Evolutionary conservation across 2,888 invertebrate genomes (phyloP).

Genomic region (Exocentrus adspersus): DNA sequence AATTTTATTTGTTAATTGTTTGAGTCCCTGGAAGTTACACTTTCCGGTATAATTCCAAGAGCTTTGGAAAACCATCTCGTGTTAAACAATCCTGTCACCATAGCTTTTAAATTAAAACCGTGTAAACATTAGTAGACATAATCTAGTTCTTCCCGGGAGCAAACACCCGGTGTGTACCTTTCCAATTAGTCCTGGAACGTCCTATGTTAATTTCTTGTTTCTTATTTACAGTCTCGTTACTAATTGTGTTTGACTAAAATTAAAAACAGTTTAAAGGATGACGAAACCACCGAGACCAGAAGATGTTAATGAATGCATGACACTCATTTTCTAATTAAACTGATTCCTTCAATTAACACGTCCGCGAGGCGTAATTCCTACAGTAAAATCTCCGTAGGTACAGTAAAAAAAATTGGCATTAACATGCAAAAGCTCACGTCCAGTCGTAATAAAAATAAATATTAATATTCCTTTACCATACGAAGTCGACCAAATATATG

Average conservation of each 20-base stretch:
- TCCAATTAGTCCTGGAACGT: constrained; percentile 17
- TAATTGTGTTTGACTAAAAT: constrained; percentile 40
- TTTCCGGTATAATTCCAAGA: too few species aligned
- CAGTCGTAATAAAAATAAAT: constrained; percentile 47
- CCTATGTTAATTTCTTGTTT: constrained; percentile 22
- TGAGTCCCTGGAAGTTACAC: too few species aligned
- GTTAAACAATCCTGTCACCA: too few species aligned
- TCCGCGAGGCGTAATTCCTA: constrained; percentile 26
- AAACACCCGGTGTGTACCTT: constrained; percentile 4
- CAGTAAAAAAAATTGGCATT: constrained; percentile 25
- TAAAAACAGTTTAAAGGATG: constrained; percentile 36
- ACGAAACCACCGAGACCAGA: constrained; percentile 43
- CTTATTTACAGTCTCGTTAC: constrained; percentile 25
- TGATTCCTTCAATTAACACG: constrained; percentile 43
- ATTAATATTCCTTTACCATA: constrained; percentile 45
- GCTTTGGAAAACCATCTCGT: too few species aligned
- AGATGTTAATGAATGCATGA: constrained; percentile 45
- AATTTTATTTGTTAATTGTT: constrained; percentile 6
- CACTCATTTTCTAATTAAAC: constrained; percentile 45
- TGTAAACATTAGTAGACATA: background rate
- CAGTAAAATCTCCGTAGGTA: too few species aligned
- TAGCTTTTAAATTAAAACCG: background rate
- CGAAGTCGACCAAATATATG: constrained; percentile 45
- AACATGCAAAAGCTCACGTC: constrained; percentile 24
- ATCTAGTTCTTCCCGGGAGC: constrained; percentile 2